Conservation (phyloP, 2,113 vertebrate genomes). For the Charadrius vociferus region DNA sequence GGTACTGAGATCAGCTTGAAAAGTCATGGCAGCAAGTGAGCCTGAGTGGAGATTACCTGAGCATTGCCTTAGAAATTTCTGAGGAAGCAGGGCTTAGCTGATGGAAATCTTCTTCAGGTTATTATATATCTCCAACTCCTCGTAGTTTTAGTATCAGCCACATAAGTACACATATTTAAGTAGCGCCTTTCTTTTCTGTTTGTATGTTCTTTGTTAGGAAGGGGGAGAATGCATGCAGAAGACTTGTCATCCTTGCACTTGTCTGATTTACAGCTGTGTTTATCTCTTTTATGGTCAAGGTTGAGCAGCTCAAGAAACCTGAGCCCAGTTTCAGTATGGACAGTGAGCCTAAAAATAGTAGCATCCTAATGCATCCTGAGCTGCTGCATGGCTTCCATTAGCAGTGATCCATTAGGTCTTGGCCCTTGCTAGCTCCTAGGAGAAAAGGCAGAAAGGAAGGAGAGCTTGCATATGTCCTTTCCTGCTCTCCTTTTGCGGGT, state of each 20-base stretch:
- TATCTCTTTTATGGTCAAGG: neutral
- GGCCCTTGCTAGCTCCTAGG: neutral
- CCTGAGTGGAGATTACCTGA: neutral
- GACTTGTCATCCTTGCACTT: neutral
- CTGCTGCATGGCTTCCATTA: slow-evolving; percentile 25
- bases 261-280: neutral
- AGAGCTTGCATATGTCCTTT: neutral
- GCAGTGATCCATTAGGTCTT: slow-evolving; percentile 30
- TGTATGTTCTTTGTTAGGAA: neutral
- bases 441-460: neutral
- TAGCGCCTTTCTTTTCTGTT: neutral
- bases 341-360: slow-evolving; percentile 43
- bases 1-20: neutral
- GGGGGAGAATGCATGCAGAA: neutral
- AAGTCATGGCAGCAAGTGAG: neutral
- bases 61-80: neutral
- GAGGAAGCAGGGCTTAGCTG: neutral
- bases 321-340: neutral
- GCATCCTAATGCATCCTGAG: slow-evolving; percentile 21
- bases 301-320: neutral
- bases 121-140: neutral
- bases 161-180: neutral
- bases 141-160: neutral
- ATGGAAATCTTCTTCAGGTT: neutral
- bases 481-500: neutral